Base-by-base conservation (phyloP, 2,113 vertebrate genomes). In the Sprattus sprattus region DNA sequence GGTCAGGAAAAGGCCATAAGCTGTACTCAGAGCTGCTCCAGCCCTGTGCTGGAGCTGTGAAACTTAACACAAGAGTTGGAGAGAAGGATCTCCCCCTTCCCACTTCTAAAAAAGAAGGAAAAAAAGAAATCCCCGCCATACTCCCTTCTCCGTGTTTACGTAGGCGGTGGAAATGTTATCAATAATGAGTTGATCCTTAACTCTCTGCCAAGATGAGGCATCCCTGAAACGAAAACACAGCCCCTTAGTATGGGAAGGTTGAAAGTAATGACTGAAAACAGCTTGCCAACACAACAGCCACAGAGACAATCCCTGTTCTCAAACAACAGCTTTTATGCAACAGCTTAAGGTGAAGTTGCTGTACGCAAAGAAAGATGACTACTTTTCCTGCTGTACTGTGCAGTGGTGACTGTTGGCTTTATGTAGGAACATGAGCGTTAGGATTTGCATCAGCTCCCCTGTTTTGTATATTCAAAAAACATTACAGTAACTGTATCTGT, bases 1-100 rank as follows among this genome's bases (percentile, higher is more conserved):
- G 39, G 13, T 25, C 52, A 25, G 45, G 20, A 10, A 84, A 28
- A 82, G 85, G 32, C 28, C 1, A 64, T 6, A 81, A 81, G 45
- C 15, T 45, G 45, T 6, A 46, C 60, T 45, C n/a, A 85, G 50
- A 83, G 25, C 84, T 32, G 5, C 25, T 16, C 45, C 39, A 39
- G 64, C 83, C 39, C 49, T 49, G 16, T 50, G 83, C 28, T 57
- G 44, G 7, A 80, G 54, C 81, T 81, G 45, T 83, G 84, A 83
- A 87, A 80, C 81, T 49, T 50, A 49, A 46, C 81, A 60, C 45
- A 64, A 39, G 39, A 32, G 32, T n/a, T 82, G 25, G 25, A 83
- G 49, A 85, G 9, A 22, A 9, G 8, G n/a, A 67, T 6, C 64
- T 7, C n/a, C 64, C 11, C 64, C 11, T 25, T 2, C 4, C 1